Evolutionary conservation across 2,888 invertebrate species (phyloP).

Genomic region (Aspidiotus rigidus): DNA sequence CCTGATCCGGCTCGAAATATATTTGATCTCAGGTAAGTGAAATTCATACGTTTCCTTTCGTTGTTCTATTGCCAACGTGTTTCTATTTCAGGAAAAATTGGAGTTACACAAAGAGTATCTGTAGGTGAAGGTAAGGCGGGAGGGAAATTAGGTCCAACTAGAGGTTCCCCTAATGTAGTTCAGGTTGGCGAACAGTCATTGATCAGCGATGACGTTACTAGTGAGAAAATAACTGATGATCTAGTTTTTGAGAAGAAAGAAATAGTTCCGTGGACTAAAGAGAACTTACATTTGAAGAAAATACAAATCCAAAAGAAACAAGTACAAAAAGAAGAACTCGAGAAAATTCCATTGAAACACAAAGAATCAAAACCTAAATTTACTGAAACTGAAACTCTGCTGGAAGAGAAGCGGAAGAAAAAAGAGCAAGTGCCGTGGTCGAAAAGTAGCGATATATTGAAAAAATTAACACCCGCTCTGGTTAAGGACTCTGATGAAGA

Average conservation of each 20-base stretch:
- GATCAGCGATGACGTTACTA: slow-evolving; percentile 14
- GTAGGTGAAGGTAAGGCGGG: slow-evolving; percentile 41
- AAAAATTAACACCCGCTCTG: background rate
- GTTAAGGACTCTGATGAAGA: background rate
- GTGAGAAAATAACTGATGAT: slow-evolving; percentile 41
- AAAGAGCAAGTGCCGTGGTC: background rate
- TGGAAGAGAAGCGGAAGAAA: background rate
- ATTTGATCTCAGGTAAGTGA: too few relatives aligned
- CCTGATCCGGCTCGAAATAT: too few relatives aligned
- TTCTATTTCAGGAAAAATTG: slow-evolving; percentile 47
- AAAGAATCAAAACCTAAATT: background rate
- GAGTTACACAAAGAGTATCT: slow-evolving; percentile 45
- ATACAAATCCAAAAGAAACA: slow-evolving; percentile 41
- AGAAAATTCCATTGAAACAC: slow-evolving; percentile 34
- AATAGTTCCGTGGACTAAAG: slow-evolving; percentile 43
- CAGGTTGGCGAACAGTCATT: slow-evolving; percentile 29
- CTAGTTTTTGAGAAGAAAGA: slow-evolving; percentile 42
- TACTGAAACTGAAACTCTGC: background rate
- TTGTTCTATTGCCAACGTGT: background rate
- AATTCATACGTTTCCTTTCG: background rate
- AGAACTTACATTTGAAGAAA: slow-evolving; percentile 42
- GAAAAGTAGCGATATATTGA: background rate
- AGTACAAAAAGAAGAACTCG: slow-evolving; percentile 42
- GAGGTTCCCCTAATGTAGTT: slow-evolving; percentile 24
- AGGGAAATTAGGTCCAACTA: slow-evolving; percentile 28